Evolutionary conservation across 2,113 vertebrate genomes (phyloP).

Genomic region (human (Homo sapiens)): GRCh38 chr9:73634501-73635000

Average conservation of each 20-base stretch:
- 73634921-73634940: background rate
- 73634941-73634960: background rate
- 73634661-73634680: background rate
- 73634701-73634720: background rate
- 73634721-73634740: background rate
- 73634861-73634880: background rate
- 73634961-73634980: background rate
- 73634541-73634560: background rate
- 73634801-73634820: constrained; percentile 4
- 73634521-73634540: background rate
- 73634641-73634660: background rate
- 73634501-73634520: background rate
- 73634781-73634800: background rate
- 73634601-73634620: no score
- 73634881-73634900: background rate
- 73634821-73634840: background rate
- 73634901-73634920: background rate
- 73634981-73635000: background rate
- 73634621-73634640: no score
- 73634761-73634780: background rate
- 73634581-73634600: no score
- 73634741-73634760: background rate
- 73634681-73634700: background rate
- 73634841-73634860: background rate
- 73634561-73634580: no score